Percentiles rank a stretch among this genome's conserved stretches.
Conservation (phyloP, 2,888 invertebrate species). For the Tricholauxania praeusta region DNA sequence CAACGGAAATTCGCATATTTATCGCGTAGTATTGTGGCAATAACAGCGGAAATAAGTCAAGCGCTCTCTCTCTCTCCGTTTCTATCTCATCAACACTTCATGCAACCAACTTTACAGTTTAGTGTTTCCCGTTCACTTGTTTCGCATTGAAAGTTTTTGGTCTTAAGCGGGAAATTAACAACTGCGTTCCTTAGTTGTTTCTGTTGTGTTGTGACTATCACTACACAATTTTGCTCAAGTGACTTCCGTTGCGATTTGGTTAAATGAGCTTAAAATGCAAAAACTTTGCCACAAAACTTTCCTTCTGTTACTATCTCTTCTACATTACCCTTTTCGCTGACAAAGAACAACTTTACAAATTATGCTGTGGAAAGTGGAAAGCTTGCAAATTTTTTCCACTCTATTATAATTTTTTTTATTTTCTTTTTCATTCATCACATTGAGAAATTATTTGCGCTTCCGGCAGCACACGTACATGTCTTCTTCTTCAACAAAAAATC, state of each 20-base stretch:
- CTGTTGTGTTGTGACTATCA: slow-evolving; percentile 12
- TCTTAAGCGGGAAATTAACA: slow-evolving; percentile 32
- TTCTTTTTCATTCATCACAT: slow-evolving; percentile 10
- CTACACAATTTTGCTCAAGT: neutral
- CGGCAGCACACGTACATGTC: slow-evolving; percentile 31
- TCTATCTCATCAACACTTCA: neutral
- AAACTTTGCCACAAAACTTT: slow-evolving; percentile 8
- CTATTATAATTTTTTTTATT: neutral
- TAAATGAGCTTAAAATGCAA: slow-evolving; percentile 35
- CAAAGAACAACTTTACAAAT: slow-evolving; percentile 19
- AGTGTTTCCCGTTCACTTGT: slow-evolving; percentile 35
- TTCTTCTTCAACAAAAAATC: slow-evolving; percentile 20
- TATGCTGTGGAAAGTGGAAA: slow-evolving; percentile 10
- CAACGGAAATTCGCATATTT: slow-evolving; percentile 34
- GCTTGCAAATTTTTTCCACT: neutral
- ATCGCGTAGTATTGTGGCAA: slow-evolving; percentile 21
- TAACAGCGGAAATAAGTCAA: slow-evolving; percentile 26
- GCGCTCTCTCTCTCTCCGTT: neutral
- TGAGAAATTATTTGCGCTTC: slow-evolving; percentile 32
- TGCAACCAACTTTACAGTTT: slow-evolving; percentile 26
- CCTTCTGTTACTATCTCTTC: neutral
- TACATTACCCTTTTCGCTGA: no score
- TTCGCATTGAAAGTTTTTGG: slow-evolving; percentile 8
- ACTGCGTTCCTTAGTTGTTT: neutral
- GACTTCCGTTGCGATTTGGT: slow-evolving; percentile 26